Evolutionary conservation across 2,113 vertebrate species (phyloP).

Genomic region (Lepisosteus osseus): DNA sequence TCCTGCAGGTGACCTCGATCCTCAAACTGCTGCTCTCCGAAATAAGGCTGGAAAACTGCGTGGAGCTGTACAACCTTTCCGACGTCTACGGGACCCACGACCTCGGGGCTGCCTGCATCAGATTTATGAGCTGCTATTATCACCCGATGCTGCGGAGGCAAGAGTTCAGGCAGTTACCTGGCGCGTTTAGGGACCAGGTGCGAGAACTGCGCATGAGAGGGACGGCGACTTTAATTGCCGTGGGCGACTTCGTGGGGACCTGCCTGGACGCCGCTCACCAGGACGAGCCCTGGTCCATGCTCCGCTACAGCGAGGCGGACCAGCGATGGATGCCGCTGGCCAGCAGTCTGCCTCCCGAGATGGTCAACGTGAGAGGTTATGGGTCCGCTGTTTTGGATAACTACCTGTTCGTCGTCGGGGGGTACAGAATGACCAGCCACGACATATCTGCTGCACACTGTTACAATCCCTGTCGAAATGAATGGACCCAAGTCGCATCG

Average conservation of each 20-base stretch:
- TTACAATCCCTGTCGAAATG: conserved; percentile 88
- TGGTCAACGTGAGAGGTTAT: conserved; percentile 84
- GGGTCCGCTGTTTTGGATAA: conserved; percentile 83
- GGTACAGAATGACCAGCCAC: conserved; percentile 85
- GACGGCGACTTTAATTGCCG: conserved; percentile 74
- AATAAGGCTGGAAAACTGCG: conserved; percentile 80
- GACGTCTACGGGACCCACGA: conserved; percentile 86
- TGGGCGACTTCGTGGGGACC: conserved; percentile 76
- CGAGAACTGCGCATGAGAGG: conserved; percentile 79
- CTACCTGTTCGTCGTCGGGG: conserved; percentile 89
- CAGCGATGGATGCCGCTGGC: conserved; percentile 81
- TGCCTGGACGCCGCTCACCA: conserved; percentile 60
- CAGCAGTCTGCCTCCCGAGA: conserved; percentile 76
- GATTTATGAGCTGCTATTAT: conserved; percentile 80
- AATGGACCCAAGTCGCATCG: conserved; percentile 83
- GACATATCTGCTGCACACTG: conserved; percentile 87
- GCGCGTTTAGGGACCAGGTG: conserved; percentile 64
- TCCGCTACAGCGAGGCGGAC: conserved; percentile 77
- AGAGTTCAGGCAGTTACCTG: conserved; percentile 65
- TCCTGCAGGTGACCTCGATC: conserved; percentile 87
- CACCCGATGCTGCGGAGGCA: conserved; percentile 80
- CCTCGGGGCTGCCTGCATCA: conserved; percentile 74
- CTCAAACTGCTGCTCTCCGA: conserved; percentile 80
- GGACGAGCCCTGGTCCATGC: conserved; percentile 80
- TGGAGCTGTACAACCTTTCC: conserved; percentile 81